These are phyloP conservation scores for Lasioglossum oenotherae DNA, from an alignment of 2,888 invertebrate species.

Conservation along the genomic window DNA sequence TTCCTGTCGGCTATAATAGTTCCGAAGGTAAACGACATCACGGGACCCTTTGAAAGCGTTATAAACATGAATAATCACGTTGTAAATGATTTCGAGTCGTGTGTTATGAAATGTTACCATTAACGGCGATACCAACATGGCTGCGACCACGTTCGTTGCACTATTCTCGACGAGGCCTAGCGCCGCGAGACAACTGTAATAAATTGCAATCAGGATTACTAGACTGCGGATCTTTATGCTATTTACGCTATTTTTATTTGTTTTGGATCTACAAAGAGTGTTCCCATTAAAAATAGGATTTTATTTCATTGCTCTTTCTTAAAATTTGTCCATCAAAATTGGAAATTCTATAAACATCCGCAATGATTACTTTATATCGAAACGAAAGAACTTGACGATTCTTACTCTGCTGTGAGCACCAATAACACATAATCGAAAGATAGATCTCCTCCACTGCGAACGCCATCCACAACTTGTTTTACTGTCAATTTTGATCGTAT, in stretches of 20 bases:
- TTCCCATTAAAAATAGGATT: no score
- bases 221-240: no score
- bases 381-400: not conserved
- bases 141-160: constrained; percentile 92
- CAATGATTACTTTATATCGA: not conserved
- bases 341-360: no score
- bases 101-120: constrained; percentile 84
- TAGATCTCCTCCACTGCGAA: constrained; percentile 90
- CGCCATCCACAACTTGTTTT: constrained; percentile 93
- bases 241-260: no score
- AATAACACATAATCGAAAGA: constrained; percentile 93
- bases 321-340: no score
- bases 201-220: not conserved
- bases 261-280: no score
- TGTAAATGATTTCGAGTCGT: not conserved
- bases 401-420: constrained; percentile 93
- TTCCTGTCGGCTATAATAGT: constrained; percentile 91
- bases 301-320: no score
- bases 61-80: not conserved
- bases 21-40: constrained; percentile 94
- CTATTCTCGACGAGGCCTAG: constrained; percentile 93
- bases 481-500: constrained; percentile 92
- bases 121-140: constrained; percentile 91
- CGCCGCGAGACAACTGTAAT: constrained; percentile 92
- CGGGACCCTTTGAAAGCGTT: constrained; percentile 87